Evolutionary conservation across 2,797 vertebrate genomes (phyloP).

Genomic region (Coendou prehensilis): DNA sequence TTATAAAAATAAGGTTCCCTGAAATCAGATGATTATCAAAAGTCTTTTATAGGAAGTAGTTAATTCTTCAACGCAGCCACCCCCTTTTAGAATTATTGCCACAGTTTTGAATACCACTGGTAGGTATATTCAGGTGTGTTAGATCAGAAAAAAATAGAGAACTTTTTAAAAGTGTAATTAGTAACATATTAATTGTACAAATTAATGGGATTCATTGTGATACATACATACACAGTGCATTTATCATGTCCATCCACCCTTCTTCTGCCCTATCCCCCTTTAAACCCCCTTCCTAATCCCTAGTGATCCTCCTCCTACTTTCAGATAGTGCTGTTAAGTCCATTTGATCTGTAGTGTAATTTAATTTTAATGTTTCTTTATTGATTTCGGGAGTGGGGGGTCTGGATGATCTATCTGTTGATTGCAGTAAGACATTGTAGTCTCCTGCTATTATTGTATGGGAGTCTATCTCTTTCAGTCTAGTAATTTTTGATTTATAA

Average conservation of each 20-base stretch:
- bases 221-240: background rate
- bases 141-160: slow-evolving; percentile 14
- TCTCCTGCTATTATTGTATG: background rate
- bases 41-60: slow-evolving; percentile 22
- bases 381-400: background rate
- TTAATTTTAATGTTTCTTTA: background rate
- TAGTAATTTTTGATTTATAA: background rate
- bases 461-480: background rate
- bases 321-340: background rate
- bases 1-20: slow-evolving; percentile 61
- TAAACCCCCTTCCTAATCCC: background rate
- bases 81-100: slow-evolving; percentile 54
- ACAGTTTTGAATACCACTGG: slow-evolving; percentile 5
- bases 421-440: background rate
- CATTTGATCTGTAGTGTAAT: background rate
- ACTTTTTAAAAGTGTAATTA: background rate
- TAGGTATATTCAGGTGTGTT: slow-evolving; percentile 32
- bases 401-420: background rate
- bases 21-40: slow-evolving; percentile 47
- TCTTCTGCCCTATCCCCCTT: background rate
- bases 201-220: background rate
- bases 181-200: background rate
- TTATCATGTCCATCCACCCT: background rate
- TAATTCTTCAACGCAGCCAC: slow-evolving; percentile 12
- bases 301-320: background rate